phyloP scores from a whole-genome alignment of 2,888 invertebrate species.

The Boloria selene region DNA sequence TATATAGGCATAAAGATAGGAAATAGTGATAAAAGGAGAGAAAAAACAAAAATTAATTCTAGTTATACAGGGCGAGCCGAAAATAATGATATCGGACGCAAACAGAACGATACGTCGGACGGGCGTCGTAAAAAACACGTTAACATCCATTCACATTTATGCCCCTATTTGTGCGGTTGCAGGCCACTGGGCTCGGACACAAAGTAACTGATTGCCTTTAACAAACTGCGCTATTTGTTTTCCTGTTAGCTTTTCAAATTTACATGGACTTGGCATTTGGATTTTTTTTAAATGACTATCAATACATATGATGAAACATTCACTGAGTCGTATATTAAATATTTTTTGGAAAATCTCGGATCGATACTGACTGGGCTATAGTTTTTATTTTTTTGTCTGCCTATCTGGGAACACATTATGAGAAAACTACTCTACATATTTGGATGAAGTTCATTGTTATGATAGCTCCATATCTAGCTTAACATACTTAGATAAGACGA shows the following conservation, averaged over 20 bases:
- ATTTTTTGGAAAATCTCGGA: too few species aligned
- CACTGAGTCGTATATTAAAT: too few species aligned
- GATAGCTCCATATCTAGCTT: too few species aligned
- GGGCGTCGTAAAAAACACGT: conserved; percentile 80
- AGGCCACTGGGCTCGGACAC: conserved; percentile 67
- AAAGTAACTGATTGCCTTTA: conserved; percentile 74
- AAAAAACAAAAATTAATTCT: conserved; percentile 53
- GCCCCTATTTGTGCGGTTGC: conserved; percentile 71
- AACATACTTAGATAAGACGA: too few species aligned
- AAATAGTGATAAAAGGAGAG: conserved; percentile 37
- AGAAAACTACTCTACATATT: too few species aligned
- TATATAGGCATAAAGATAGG: conserved; percentile 24
- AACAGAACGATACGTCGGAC: conserved; percentile 79
- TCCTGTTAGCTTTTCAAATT: conserved; percentile 39
- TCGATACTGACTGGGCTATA: too few species aligned
- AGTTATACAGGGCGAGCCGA: conserved; percentile 61
- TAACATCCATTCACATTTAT: conserved; percentile 82
- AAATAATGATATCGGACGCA: conserved; percentile 77
- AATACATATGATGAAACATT: too few species aligned
- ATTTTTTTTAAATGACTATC: conserved; percentile 5
- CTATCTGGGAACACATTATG: too few species aligned
- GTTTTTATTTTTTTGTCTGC: too few species aligned
- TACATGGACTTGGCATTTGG: conserved; percentile 15
- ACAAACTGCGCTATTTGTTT: conserved; percentile 61
- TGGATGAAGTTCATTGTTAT: too few species aligned